Conservation (phyloP, 2,797 vertebrate species). For the Chelmon rostratus region DNA sequence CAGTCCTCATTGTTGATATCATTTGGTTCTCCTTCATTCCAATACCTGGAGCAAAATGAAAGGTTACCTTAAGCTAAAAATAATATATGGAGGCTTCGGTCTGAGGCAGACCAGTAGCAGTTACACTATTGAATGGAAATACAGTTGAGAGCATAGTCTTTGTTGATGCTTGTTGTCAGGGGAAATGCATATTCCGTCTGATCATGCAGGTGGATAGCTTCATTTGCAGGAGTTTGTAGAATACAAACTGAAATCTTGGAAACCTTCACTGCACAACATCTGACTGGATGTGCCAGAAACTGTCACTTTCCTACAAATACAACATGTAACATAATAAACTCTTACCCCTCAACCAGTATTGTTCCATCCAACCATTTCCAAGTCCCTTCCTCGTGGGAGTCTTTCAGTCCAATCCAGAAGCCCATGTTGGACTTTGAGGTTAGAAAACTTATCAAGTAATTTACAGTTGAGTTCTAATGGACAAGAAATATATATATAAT, state of each 20-base stretch:
- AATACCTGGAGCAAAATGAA: slow-evolving; percentile 66
- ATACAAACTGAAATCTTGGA: not conserved
- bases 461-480: slow-evolving; percentile 50
- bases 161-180: too few relatives aligned
- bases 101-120: too few relatives aligned
- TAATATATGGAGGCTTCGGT: too few relatives aligned
- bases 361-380: slow-evolving; percentile 76
- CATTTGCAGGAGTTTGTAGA: not conserved
- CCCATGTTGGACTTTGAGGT: fast-evolving
- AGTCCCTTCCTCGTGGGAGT: slow-evolving; percentile 36
- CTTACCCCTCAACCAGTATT: slow-evolving; percentile 65
- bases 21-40: slow-evolving; percentile 63
- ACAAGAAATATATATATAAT: not conserved
- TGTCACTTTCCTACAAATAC: not conserved
- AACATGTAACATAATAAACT: not conserved
- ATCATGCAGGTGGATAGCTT: not conserved
- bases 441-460: not conserved
- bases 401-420: slow-evolving; percentile 72
- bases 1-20: slow-evolving; percentile 46
- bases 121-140: too few relatives aligned
- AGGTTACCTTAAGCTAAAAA: slow-evolving; percentile 3
- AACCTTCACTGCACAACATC: not conserved
- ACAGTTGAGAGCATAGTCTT: too few relatives aligned
- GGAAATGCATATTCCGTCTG: not conserved
- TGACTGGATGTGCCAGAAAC: not conserved